These are phyloP conservation scores for Geophilus truncorum DNA, from an alignment of 2,888 invertebrate genomes.

Conservation along the genomic window DNA sequence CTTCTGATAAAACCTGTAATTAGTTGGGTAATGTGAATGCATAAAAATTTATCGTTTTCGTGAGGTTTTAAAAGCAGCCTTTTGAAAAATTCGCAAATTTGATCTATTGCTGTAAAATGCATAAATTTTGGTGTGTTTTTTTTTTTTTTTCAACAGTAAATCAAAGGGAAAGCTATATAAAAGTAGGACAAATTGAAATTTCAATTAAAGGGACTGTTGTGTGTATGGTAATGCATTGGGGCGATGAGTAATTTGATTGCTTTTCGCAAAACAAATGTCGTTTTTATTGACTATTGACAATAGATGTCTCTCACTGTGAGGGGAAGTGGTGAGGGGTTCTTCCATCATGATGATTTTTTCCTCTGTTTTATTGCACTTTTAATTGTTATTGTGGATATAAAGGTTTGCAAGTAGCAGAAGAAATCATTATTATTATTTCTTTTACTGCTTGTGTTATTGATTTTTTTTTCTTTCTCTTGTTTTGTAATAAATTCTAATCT, in stretches of 20 bases:
- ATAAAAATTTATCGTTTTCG: neutral
- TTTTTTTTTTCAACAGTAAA: neutral
- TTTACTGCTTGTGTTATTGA: neutral
- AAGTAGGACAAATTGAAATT: no score
- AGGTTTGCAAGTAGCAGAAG: neutral
- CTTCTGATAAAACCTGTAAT: neutral
- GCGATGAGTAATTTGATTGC: no score
- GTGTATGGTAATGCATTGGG: no score
- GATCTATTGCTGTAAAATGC: neutral
- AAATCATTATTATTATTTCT: slow-evolving; percentile 1
- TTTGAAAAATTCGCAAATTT: neutral
- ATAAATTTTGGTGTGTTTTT: neutral
- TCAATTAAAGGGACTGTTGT: no score
- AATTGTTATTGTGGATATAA: neutral
- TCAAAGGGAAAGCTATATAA: no score
- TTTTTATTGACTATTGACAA: neutral
- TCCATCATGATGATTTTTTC: no score
- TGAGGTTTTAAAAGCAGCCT: neutral
- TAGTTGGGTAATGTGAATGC: neutral
- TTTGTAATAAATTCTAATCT: no score
- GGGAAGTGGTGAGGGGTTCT: no score
- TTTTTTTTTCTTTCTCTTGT: neutral
- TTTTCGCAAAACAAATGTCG: no score
- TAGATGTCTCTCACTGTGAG: neutral
- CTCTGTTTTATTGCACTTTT: neutral